Evolutionary conservation across 1,140 invertebrate genomes (phyloP), one percentile per base, ranked within the genome.

Genomic region (Philotrypesis tridentata): DNA sequence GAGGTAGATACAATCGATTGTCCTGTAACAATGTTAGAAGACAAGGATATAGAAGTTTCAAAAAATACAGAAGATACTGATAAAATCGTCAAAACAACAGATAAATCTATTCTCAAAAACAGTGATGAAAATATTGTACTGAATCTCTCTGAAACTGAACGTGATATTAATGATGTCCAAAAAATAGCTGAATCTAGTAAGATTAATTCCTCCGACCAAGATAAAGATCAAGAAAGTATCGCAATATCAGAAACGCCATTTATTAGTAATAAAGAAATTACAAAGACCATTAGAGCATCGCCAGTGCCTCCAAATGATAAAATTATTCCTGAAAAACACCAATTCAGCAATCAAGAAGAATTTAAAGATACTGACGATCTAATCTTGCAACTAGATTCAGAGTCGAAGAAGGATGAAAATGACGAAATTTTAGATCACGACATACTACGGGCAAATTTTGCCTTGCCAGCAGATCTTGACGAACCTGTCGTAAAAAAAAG

Each of bases 381-480:
- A 33, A 75, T 40, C 33, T 76, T 48, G 25, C 70, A 68, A 48
- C 48, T 68, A 71, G 14, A 9, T 14, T 48, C 63, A 33, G 11
- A 71, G 61, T 27, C 63, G 5, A 65, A 73, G n/a, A 29, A 55
- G n/a, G 14, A 72, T 25, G 23, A 79, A 6, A 40, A 77, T 21
- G n/a, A 63, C 70, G 65, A 71, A 43, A 37, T 79, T 12, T 21
- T 79, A 29, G 82, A 83, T 75, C 2, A 7, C 17, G 67, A 78
- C 14, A 61, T 63, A 65, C 43, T 81, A 40, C 68, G 82, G 29
- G 74, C 77, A 40, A 80, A 84, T 29, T 76, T 83, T 37, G 84
- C 82, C 17, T 74, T 83, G 29, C 80, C 73, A 8, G 83, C 87
- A 4, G 84, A 85, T 2, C 79, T 87, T 4, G 79, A 84, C 14